Evolutionary conservation across 2,113 vertebrate genomes (phyloP).

Genomic region (Chaetops frenatus): DNA sequence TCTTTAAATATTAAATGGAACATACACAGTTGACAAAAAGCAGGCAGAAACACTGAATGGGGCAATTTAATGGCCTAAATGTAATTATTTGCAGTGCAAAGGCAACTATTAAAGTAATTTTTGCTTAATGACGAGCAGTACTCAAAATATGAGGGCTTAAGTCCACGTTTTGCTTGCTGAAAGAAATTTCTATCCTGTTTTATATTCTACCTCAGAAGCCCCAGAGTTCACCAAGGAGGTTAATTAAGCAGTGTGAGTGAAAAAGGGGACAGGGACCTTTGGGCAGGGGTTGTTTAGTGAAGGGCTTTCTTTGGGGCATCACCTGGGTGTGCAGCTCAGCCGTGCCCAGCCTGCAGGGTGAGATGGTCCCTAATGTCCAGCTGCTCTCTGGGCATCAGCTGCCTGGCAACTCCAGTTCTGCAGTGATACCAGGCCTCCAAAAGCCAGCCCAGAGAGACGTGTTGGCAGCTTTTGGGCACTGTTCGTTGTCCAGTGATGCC

Average conservation of each 20-base stretch:
- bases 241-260: background rate
- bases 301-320: too few relatives aligned
- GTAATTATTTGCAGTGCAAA: background rate
- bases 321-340: background rate
- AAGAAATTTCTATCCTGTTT: background rate
- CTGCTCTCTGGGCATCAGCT: background rate
- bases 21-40: constrained; percentile 1
- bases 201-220: background rate
- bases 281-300: background rate
- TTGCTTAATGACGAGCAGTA: background rate
- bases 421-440: fast-evolving
- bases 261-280: background rate
- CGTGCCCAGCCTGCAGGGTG: background rate
- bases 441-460: background rate
- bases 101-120: background rate
- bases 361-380: background rate
- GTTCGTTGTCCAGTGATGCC: fast-evolving
- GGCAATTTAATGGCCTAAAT: background rate
- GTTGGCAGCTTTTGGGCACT: background rate
- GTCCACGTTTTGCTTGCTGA: background rate
- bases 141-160: background rate
- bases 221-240: background rate
- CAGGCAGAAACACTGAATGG: constrained; percentile 8
- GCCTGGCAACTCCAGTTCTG: background rate
- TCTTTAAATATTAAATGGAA: constrained; percentile 30